Conservation (phyloP, 2,113 vertebrate species). For the Gasterosteus nipponicus region DNA sequence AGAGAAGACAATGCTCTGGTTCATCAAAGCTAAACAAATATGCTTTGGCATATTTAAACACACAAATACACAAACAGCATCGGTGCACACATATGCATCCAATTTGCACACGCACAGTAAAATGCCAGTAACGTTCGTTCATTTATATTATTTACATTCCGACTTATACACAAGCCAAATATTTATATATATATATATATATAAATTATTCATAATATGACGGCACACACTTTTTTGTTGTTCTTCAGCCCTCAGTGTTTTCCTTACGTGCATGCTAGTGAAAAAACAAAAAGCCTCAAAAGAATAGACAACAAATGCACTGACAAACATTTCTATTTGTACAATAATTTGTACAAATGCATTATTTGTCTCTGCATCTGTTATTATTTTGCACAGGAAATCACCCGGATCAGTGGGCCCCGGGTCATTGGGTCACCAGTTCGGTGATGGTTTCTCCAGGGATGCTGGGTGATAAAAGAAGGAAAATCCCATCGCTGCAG, state of each 20-base stretch:
- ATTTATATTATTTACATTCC: not conserved
- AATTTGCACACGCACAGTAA: not conserved
- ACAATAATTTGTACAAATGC: too few relatives aligned
- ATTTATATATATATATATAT: conserved; percentile 3
- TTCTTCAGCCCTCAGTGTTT: not conserved
- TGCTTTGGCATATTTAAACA: conserved; percentile 6
- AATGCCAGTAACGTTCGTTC: not conserved
- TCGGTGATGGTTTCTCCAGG: conserved; percentile 26
- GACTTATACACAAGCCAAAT: conserved; percentile 2
- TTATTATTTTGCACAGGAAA: not conserved
- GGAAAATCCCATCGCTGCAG: not conserved
- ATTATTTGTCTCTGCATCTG: too few relatives aligned
- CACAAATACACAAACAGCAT: not conserved
- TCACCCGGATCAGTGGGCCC: conserved; percentile 23
- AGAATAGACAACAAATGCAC: not conserved
- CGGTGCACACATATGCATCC: not conserved
- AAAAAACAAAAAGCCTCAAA: conserved; percentile 10
- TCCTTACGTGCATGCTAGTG: conserved; percentile 3
- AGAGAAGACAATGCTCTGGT: conserved; percentile 28
- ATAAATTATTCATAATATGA: not conserved
- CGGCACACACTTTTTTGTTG: not conserved
- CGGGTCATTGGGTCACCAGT: conserved; percentile 14
- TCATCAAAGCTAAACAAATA: conserved; percentile 46
- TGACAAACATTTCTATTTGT: too few relatives aligned
- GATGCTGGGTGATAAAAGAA: conserved; percentile 14